Percentiles rank a stretch among this genome's conserved stretches.
These are phyloP conservation scores for Phaonia tiefii DNA, from an alignment of 2,888 invertebrate genomes.

Conservation along the genomic window DNA sequence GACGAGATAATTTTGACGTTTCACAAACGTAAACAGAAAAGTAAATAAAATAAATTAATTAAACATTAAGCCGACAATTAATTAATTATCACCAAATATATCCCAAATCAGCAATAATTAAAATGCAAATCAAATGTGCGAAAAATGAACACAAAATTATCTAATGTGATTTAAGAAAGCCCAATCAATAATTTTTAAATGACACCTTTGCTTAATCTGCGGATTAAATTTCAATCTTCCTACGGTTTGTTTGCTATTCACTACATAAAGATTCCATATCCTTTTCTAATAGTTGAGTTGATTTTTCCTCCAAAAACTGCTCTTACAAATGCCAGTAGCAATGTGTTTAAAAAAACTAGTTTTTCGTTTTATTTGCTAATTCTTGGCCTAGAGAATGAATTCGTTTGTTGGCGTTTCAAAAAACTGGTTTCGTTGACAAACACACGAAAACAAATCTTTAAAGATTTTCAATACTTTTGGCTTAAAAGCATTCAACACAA, in stretches of 20 bases:
- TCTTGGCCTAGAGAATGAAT: conserved; percentile 63
- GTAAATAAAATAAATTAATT: too few relatives aligned
- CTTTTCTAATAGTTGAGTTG: not conserved
- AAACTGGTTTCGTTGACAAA: conserved; percentile 59
- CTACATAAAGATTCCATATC: too few relatives aligned
- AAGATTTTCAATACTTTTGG: conserved; percentile 4
- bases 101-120: not conserved
- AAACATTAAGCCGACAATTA: too few relatives aligned
- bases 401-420: conserved; percentile 41
- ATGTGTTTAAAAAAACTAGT: conserved; percentile 51
- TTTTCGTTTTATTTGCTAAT: conserved; percentile 47
- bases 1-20: conserved; percentile 1
- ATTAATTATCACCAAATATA: not conserved
- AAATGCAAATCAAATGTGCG: conserved; percentile 8
- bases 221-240: too few relatives aligned
- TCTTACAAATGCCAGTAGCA: not conserved
- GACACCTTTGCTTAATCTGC: conserved; percentile 4
- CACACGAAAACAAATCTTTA: conserved; percentile 9
- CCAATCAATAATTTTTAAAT: not conserved
- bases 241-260: too few relatives aligned
- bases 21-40: not conserved
- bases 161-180: not conserved
- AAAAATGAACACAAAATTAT: not conserved
- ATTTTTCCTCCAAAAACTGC: conserved; percentile 7
- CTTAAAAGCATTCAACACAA: not conserved